Conservation (phyloP, 2,888 invertebrate species). For the Syrista parreyssii region DNA sequence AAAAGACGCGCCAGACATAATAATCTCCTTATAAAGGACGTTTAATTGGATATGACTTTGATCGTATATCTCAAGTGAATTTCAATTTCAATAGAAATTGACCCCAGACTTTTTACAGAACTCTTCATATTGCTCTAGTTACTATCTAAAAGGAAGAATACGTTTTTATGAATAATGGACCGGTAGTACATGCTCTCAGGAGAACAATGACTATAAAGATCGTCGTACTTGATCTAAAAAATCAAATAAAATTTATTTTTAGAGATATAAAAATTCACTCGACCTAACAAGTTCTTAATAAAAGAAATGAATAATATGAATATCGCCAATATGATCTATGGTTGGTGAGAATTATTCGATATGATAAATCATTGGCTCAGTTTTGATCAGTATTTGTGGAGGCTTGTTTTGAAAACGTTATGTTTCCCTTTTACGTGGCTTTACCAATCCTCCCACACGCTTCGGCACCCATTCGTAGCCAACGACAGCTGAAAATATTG, state of each 20-base stretch:
- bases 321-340: not conserved
- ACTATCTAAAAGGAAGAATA: not conserved
- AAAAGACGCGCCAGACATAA: not conserved
- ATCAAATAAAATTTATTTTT: not conserved
- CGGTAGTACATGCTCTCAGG: not conserved
- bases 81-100: not conserved
- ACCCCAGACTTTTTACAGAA: not conserved
- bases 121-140: not conserved
- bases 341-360: not conserved
- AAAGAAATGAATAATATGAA: not conserved
- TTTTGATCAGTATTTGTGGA: conserved; percentile 2
- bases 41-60: not conserved
- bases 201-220: not conserved
- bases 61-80: not conserved
- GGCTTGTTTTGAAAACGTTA: conserved; percentile 1
- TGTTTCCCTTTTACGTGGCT: not conserved
- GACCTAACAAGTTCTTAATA: not conserved
- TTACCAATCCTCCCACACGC: not conserved
- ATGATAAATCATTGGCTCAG: conserved; percentile 15
- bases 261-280: not conserved
- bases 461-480: conserved; percentile 10
- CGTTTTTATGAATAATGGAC: not conserved
- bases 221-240: not conserved
- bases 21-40: not conserved
- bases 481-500: conserved; percentile 19